Percentiles rank a stretch among this genome's conserved stretches.
phyloP scores from a whole-genome alignment of 1,140 invertebrate species.

The Neodiprion virginianus region DNA sequence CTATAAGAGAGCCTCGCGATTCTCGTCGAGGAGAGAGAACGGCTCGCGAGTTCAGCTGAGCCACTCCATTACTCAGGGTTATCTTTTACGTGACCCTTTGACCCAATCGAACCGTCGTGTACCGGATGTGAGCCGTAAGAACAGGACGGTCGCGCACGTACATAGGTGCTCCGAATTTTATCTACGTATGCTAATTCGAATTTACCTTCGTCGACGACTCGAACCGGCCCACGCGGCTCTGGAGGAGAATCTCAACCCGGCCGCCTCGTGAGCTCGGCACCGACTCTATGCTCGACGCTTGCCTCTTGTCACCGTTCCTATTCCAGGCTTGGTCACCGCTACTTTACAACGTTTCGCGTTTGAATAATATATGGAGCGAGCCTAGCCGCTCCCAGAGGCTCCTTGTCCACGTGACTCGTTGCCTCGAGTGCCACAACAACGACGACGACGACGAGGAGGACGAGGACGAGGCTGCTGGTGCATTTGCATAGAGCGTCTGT shows the following conservation, averaged over 20 bases:
- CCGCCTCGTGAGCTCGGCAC: no score
- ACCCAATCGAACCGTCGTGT: background rate
- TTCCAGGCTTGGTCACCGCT: conserved; percentile 1
- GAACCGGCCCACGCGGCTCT: background rate
- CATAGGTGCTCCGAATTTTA: conserved; percentile 1
- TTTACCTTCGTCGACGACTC: background rate
- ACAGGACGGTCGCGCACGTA: background rate
- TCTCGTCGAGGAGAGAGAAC: background rate
- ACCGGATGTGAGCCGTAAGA: background rate
- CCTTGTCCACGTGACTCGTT: background rate
- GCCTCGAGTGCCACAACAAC: background rate
- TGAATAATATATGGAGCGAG: conserved; percentile 2
- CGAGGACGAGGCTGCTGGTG: background rate
- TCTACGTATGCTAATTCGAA: conserved; percentile 4
- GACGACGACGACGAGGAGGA: background rate
- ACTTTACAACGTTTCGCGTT: conserved; percentile 7
- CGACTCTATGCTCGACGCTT: background rate
- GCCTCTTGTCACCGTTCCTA: background rate
- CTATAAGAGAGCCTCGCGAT: background rate
- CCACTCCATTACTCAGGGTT: background rate
- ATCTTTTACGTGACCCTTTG: conserved; percentile 1
- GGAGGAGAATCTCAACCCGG: background rate
- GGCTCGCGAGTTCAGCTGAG: background rate
- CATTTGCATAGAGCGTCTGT: background rate
- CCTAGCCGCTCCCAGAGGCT: background rate